Conservation (phyloP, 2,888 invertebrate species). For the Drosophila diplacantha region DNA sequence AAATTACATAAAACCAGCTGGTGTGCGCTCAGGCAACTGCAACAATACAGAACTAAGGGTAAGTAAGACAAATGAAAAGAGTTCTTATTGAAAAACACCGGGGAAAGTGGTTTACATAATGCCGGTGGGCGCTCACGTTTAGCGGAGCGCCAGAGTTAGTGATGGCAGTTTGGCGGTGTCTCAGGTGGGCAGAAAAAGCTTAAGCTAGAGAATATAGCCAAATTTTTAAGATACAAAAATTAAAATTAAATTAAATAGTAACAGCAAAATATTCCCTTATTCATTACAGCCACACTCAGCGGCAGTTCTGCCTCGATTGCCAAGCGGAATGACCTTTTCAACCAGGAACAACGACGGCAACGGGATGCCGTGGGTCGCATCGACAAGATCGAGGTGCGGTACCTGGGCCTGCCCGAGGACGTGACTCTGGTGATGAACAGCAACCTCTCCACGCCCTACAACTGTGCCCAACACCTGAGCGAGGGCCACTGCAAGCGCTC, state of each 20-base stretch:
- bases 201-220: not conserved
- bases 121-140: constrained; percentile 13
- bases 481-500: constrained; percentile 85
- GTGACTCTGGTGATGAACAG: constrained; percentile 92
- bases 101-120: constrained; percentile 52
- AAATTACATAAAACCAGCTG: constrained; percentile 52
- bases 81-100: constrained; percentile 24
- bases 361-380: constrained; percentile 86
- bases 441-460: constrained; percentile 91
- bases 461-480: constrained; percentile 92
- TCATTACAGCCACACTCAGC: constrained; percentile 37
- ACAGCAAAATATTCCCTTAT: not conserved
- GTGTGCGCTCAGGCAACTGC: constrained; percentile 46
- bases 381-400: constrained; percentile 93
- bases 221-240: not conserved
- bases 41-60: constrained; percentile 50
- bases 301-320: constrained; percentile 67
- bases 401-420: constrained; percentile 86
- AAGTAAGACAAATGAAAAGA: not conserved
- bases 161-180: not conserved
- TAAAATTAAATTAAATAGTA: not conserved
- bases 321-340: constrained; percentile 85
- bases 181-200: not conserved
- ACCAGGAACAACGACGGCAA: constrained; percentile 87
- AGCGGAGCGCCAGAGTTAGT: not conserved